Conservation (phyloP, 2,888 invertebrate genomes). For the Nezara viridula region DNA sequence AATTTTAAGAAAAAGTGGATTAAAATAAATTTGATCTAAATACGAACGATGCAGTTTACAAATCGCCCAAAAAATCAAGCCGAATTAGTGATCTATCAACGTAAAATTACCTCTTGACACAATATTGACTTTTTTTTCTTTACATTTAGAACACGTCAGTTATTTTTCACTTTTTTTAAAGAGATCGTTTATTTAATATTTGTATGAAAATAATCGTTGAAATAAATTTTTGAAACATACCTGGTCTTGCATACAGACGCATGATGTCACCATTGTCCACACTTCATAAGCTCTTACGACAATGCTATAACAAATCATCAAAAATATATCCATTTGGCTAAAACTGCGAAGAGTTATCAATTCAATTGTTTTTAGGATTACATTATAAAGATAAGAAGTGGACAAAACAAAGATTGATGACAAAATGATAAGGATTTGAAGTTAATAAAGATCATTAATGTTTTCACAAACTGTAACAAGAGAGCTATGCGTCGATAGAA, state of each 20-base stretch:
- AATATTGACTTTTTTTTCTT: too few species aligned
- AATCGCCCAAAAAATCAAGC: too few species aligned
- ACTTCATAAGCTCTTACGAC: constrained; percentile 60
- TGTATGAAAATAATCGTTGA: background rate
- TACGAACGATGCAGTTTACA: too few species aligned
- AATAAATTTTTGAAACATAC: constrained; percentile 32
- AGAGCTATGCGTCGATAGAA: constrained; percentile 59
- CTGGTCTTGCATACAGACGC: constrained; percentile 58
- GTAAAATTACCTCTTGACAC: too few species aligned
- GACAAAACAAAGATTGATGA: constrained; percentile 62
- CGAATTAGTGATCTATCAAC: too few species aligned
- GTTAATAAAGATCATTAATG: constrained; percentile 60
- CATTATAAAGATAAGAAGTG: constrained; percentile 62
- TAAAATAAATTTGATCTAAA: too few species aligned
- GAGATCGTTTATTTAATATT: too few species aligned
- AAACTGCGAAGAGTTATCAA: constrained; percentile 42
- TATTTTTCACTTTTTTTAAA: too few species aligned
- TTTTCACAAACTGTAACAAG: constrained; percentile 59
- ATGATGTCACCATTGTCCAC: constrained; percentile 61
- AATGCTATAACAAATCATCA: constrained; percentile 59
- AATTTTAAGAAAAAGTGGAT: too few species aligned
- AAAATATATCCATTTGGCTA: constrained; percentile 56
- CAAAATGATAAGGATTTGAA: constrained; percentile 62
- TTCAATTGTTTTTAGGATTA: constrained; percentile 61
- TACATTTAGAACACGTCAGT: too few species aligned